Percentiles rank a stretch among this genome's conserved stretches.
These are phyloP conservation scores for Sternarchorhynchus goeldii DNA, from an alignment of 2,797 vertebrate genomes.

Conservation along the genomic window DNA sequence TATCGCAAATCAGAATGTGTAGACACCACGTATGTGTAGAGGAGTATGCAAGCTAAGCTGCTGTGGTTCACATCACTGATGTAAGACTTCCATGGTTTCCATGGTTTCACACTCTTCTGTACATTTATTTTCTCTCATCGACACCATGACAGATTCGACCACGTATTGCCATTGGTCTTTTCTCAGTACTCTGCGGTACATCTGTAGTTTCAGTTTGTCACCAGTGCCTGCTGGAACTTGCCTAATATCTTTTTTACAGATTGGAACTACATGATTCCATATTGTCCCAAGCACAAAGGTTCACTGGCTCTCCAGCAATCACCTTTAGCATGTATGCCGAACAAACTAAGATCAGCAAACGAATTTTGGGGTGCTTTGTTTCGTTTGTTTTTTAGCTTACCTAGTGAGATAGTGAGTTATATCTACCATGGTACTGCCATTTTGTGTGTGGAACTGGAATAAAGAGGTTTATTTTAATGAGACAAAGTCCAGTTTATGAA, in stretches of 20 bases:
- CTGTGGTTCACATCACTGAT: no score
- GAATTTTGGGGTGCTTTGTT: background rate
- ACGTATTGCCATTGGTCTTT: background rate
- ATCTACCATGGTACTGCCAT: conserved; percentile 31
- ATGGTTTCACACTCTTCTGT: no score
- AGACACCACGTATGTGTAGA: no score
- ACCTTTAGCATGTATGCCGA: conserved; percentile 13
- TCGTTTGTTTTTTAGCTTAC: background rate
- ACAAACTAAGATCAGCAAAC: conserved; percentile 12
- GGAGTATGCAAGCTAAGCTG: no score
- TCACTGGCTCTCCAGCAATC: background rate
- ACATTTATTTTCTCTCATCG: no score
- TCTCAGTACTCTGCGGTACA: background rate
- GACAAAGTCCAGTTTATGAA: conserved; percentile 46
- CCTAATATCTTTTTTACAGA: background rate
- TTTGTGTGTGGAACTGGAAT: conserved; percentile 40
- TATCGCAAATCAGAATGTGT: no score
- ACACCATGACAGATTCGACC: background rate
- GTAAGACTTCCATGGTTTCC: no score
- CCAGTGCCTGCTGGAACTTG: background rate
- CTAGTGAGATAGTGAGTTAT: conserved; percentile 14
- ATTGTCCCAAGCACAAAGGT: background rate
- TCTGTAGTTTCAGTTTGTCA: no score
- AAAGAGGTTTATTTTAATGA: conserved; percentile 52
- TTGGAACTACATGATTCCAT: background rate